phyloP scores from a whole-genome alignment of 2,888 invertebrate genomes.

The Rugalucina vietnamica region DNA sequence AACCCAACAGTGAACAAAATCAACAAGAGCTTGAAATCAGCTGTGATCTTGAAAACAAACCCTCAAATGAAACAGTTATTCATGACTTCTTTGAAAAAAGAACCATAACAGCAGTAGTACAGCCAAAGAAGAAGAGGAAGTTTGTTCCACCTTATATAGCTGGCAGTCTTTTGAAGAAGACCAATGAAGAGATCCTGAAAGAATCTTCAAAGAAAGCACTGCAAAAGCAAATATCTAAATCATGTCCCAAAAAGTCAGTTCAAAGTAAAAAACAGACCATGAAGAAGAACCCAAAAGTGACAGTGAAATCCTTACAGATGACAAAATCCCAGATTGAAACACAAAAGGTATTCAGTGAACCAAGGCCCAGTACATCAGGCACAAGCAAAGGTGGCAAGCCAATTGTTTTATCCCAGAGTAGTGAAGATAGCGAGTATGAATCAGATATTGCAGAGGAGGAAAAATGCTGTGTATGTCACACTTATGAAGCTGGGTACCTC shows the following conservation, averaged over 20 bases:
- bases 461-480: conserved; percentile 22
- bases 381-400: neutral
- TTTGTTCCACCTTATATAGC: conserved; percentile 34
- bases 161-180: conserved; percentile 27
- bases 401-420: neutral
- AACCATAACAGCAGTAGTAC: conserved; percentile 15
- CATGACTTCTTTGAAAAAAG: conserved; percentile 14
- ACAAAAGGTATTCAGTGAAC: too few relatives aligned
- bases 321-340: neutral
- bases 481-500: neutral
- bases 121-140: conserved; percentile 19
- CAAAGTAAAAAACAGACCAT: neutral
- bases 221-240: neutral
- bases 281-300: neutral
- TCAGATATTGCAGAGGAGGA: neutral
- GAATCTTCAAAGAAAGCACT: too few relatives aligned
- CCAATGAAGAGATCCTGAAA: conserved; percentile 10
- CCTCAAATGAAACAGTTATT: too few relatives aligned
- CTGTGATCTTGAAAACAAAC: too few relatives aligned
- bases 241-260: neutral
- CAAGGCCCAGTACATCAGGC: conserved; percentile 25
- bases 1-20: neutral
- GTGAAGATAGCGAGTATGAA: neutral
- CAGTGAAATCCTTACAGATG: neutral
- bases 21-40: too few relatives aligned